Evolutionary conservation across 2,797 vertebrate genomes (phyloP).

Genomic region (Antrozous pallidus): DNA sequence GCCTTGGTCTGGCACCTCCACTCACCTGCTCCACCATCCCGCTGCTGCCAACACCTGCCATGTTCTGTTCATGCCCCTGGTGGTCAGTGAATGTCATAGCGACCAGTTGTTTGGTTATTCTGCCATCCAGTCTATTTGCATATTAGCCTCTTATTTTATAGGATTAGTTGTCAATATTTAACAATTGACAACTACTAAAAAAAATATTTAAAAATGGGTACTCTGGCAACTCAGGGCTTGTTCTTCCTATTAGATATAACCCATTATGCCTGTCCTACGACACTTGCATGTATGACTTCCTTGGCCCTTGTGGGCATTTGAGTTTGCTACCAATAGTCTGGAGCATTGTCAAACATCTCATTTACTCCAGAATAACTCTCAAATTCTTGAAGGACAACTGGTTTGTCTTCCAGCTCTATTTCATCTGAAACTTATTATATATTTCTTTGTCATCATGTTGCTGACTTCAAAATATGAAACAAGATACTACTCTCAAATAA

Average conservation of each 20-base stretch:
- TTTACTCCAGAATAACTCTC: not conserved
- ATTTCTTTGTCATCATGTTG: not conserved
- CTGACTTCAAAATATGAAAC: slow-evolving; percentile 11
- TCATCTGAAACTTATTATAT: slow-evolving; percentile 22
- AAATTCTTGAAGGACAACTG: not conserved
- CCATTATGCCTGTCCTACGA: not conserved
- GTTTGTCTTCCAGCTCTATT: not conserved
- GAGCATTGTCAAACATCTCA: not conserved
- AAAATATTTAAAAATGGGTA: not conserved
- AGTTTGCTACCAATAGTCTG: not conserved
- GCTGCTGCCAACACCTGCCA: too few relatives aligned
- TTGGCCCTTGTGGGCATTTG: not conserved
- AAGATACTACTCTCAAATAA: not conserved
- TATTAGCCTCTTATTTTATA: too few relatives aligned
- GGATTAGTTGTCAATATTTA: not conserved
- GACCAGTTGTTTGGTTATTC: too few relatives aligned
- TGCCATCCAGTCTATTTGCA: too few relatives aligned
- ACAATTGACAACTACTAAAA: not conserved
- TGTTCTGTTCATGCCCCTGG: too few relatives aligned
- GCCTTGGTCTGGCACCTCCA: too few relatives aligned
- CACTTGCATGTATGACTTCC: not conserved
- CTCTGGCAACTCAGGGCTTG: not conserved
- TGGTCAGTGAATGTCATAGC: too few relatives aligned
- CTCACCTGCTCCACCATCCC: too few relatives aligned
- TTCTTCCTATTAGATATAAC: not conserved